Conservation (phyloP, 1,140 invertebrate genomes). For the Sycobia sp. region DNA sequence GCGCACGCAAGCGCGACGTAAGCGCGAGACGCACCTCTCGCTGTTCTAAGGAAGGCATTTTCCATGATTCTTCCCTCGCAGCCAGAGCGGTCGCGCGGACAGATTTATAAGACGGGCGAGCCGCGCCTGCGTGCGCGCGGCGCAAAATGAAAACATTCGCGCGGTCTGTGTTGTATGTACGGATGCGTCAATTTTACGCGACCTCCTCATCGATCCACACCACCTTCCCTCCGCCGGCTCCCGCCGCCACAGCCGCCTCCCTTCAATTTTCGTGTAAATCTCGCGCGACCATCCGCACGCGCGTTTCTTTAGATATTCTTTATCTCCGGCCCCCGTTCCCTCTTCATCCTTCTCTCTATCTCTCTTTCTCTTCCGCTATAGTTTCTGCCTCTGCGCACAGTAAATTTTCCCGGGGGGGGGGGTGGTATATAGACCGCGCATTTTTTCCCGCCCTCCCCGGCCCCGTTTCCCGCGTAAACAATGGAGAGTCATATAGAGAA, state of each 20-base stretch:
- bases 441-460: background rate
- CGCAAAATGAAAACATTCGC: constrained; percentile 41
- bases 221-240: too few species aligned
- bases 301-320: too few species aligned
- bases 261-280: constrained; percentile 55
- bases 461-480: too few species aligned
- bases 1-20: too few species aligned
- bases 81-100: background rate
- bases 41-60: constrained; percentile 8
- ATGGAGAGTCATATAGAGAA: too few species aligned
- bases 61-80: constrained; percentile 4
- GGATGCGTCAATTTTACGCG: constrained; percentile 47
- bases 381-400: constrained; percentile 20
- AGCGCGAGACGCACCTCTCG: background rate
- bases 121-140: background rate
- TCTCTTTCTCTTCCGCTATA: too few species aligned
- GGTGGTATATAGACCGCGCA: background rate
- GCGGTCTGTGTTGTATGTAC: constrained; percentile 33
- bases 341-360: too few species aligned
- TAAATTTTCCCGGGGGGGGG: constrained; percentile 10
- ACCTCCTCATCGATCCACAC: constrained; percentile 28
- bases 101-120: constrained; percentile 37
- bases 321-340: background rate
- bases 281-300: constrained; percentile 15
- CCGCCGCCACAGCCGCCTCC: too few species aligned